Evolutionary conservation across 2,797 vertebrate genomes (phyloP).

Genomic region (Girardinus metallicus): DNA sequence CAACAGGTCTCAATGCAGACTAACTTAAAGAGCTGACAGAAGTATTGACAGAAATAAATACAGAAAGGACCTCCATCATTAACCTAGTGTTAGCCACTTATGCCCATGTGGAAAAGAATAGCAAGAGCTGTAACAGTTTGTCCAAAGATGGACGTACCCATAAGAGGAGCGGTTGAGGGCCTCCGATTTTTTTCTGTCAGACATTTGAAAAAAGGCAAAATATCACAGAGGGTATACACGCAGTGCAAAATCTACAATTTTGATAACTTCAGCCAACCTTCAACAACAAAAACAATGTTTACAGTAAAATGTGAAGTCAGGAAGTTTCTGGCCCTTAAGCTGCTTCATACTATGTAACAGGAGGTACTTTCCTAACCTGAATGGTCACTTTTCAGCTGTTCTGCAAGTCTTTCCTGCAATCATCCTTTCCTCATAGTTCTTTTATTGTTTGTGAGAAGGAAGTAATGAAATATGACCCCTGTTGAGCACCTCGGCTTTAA

Average conservation of each 20-base stretch:
- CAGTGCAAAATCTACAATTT: accelerated
- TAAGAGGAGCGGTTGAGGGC: conserved; percentile 24
- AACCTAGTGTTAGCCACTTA: accelerated
- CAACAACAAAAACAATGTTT: neutral
- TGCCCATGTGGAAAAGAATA: neutral
- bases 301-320: accelerated
- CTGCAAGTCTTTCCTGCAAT: conserved; percentile 18
- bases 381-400: neutral
- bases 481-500: neutral
- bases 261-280: neutral
- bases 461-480: neutral
- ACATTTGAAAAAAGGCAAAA: conserved; percentile 18
- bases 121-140: accelerated
- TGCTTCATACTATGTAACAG: neutral
- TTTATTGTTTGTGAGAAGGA: neutral
- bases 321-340: neutral
- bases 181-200: conserved; percentile 26
- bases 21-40: neutral
- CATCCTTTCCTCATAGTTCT: neutral
- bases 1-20: accelerated
- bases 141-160: conserved; percentile 43
- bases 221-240: neutral
- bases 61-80: neutral
- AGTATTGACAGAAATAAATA: accelerated
- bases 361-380: conserved; percentile 6